Evolutionary conservation across 2,797 vertebrate species (phyloP).

Genomic region (Rhadinocentrus ornatus): DNA sequence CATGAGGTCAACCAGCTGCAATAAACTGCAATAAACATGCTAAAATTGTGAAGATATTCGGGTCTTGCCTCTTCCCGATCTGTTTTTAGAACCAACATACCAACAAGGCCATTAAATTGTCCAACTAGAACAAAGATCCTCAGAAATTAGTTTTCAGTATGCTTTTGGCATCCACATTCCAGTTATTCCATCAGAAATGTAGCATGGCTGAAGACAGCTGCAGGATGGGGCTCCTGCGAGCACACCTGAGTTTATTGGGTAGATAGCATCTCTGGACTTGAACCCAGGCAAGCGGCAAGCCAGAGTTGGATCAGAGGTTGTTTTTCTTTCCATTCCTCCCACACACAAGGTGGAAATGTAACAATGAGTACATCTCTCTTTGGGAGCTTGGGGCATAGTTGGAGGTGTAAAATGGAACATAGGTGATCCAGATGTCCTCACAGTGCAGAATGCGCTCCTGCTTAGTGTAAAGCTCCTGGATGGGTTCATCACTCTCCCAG

Average conservation of each 20-base stretch:
- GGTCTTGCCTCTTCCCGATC: background rate
- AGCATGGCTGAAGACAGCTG: conserved; percentile 45
- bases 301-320: conserved; percentile 42
- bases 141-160: conserved; percentile 38
- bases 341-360: conserved; percentile 23
- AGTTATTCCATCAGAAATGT: conserved; percentile 66
- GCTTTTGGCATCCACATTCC: conserved; percentile 39
- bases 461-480: conserved; percentile 50
- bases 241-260: conserved; percentile 64
- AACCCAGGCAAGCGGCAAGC: conserved; percentile 43
- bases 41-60: conserved; percentile 9
- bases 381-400: conserved; percentile 1
- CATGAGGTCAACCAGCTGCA: conserved; percentile 18
- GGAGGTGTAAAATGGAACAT: conserved; percentile 43
- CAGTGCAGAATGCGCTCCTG: conserved; percentile 53
- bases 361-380: conserved; percentile 15
- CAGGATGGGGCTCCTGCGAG: conserved; percentile 23
- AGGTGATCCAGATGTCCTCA: conserved; percentile 55
- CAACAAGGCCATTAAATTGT: conserved; percentile 5
- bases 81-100: background rate
- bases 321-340: conserved; percentile 25
- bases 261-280: conserved; percentile 62
- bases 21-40: conserved; percentile 21
- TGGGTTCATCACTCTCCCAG: conserved; percentile 67
- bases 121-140: conserved; percentile 17